phyloP scores from a whole-genome alignment of 2,888 invertebrate species.

The Ryuthela nishihirai region DNA sequence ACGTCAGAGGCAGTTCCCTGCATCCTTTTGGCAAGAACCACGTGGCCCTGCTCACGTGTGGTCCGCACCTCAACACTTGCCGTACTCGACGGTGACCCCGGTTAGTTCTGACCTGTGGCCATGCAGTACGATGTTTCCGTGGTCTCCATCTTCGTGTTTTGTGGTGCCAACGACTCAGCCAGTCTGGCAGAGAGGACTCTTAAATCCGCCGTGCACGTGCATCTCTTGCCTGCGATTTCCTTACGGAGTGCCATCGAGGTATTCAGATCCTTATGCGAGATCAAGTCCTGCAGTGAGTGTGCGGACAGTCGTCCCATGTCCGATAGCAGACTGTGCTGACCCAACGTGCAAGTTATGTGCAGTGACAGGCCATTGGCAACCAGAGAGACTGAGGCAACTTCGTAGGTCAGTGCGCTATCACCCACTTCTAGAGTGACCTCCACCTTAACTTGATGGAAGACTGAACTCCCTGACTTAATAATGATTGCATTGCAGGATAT shows the following conservation, averaged over 20 bases:
- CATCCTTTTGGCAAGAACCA: slow-evolving; percentile 42
- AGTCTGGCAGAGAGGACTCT: slow-evolving; percentile 9
- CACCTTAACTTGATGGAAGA: too few species aligned
- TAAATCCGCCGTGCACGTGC: slow-evolving; percentile 12
- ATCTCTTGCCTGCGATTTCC: slow-evolving; percentile 17
- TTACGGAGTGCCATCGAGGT: slow-evolving; percentile 7
- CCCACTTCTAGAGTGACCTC: slow-evolving; percentile 20
- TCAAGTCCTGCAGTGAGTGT: slow-evolving; percentile 3
- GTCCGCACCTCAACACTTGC: not conserved
- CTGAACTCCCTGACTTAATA: too few species aligned
- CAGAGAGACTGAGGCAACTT: slow-evolving; percentile 18
- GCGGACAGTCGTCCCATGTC: slow-evolving; percentile 7
- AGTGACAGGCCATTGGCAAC: slow-evolving; percentile 8
- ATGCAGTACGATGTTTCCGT: not conserved
- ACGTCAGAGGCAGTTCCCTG: slow-evolving; percentile 38
- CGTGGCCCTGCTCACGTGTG: not conserved
- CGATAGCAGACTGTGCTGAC: slow-evolving; percentile 7
- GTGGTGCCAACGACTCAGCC: not conserved
- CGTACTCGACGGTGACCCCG: not conserved
- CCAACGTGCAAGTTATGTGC: slow-evolving; percentile 19
- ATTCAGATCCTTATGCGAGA: slow-evolving; percentile 13
- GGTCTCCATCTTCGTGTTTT: not conserved
- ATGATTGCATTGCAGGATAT: too few species aligned
- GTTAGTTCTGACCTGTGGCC: not conserved
- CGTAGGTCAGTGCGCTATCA: slow-evolving; percentile 22